phyloP scores from a whole-genome alignment of 2,113 vertebrate species.

The Pomatorhinus ruficollis region DNA sequence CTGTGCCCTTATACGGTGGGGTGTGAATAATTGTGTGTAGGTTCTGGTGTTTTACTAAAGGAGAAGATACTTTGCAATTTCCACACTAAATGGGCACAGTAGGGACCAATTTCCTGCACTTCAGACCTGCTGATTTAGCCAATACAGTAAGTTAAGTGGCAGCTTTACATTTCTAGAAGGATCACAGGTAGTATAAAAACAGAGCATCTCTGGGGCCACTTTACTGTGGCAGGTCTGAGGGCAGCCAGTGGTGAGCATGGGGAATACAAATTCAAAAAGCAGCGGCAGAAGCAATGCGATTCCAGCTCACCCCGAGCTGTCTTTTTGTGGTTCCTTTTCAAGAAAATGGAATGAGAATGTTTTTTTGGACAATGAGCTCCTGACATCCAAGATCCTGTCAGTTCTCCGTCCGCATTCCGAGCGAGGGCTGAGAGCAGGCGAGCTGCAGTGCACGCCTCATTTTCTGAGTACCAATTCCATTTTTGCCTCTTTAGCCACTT shows the following conservation, averaged over 20 bases:
- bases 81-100: conserved; percentile 70
- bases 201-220: conserved; percentile 45
- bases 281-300: conserved; percentile 1
- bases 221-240: conserved; percentile 3
- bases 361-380: conserved; percentile 81
- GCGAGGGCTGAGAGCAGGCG: conserved; percentile 38
- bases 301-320: conserved; percentile 62
- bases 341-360: conserved; percentile 76
- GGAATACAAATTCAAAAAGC: conserved; percentile 69
- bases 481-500: conserved; percentile 76
- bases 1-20: conserved; percentile 7
- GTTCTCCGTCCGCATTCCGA: conserved; percentile 68
- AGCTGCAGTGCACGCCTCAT: conserved; percentile 64
- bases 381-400: conserved; percentile 80
- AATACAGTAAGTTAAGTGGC: conserved; percentile 70
- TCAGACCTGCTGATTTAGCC: conserved; percentile 71
- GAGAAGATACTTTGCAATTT: conserved; percentile 66
- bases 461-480: conserved; percentile 74
- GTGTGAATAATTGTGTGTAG: conserved; percentile 52
- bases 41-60: conserved; percentile 61
- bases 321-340: conserved; percentile 73
- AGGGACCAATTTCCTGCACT: conserved; percentile 76
- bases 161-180: conserved; percentile 77
- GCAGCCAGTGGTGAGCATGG: conserved; percentile 65
- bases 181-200: conserved; percentile 69